Evolutionary conservation across 1,140 invertebrate species (phyloP).

Genomic region (Hylaeus anthracinus): DNA sequence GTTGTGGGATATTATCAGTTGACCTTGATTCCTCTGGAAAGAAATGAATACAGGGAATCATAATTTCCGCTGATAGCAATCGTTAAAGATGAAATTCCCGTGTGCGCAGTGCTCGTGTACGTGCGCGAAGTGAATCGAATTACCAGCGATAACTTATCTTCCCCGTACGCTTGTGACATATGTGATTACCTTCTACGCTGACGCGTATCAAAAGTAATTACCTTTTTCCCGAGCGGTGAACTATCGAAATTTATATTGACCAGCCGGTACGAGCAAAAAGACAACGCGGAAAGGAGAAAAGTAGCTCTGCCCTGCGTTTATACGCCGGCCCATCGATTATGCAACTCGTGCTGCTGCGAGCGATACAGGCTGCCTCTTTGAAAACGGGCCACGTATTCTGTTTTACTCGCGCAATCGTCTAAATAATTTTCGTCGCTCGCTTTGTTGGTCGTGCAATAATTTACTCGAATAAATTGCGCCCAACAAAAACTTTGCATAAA

Average conservation of each 20-base stretch:
- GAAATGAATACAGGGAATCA: not conserved
- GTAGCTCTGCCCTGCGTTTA: not conserved
- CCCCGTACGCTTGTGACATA: conserved; percentile 45
- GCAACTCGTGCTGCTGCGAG: not conserved
- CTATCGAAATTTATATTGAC: conserved; percentile 44
- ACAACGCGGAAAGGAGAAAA: not conserved
- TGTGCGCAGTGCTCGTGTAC: conserved; percentile 4
- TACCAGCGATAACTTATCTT: conserved; percentile 54
- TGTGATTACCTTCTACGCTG: conserved; percentile 44
- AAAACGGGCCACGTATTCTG: conserved; percentile 1
- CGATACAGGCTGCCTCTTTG: not conserved
- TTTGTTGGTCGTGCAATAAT: too few species aligned
- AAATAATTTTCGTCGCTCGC: too few species aligned
- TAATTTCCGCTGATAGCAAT: conserved; percentile 14
- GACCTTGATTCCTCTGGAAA: too few species aligned
- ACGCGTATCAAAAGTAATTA: conserved; percentile 41
- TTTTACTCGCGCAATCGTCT: not conserved
- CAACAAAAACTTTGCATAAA: too few species aligned
- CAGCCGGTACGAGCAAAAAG: not conserved
- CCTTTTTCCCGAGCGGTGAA: conserved; percentile 35
- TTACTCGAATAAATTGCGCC: too few species aligned
- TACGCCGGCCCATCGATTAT: conserved; percentile 21
- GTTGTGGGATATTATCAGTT: too few species aligned
- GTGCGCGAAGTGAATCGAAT: conserved; percentile 24
- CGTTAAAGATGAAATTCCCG: conserved; percentile 28